Conservation (phyloP, 1,140 invertebrate genomes). For the Trachymyrmex cornetzi region DNA sequence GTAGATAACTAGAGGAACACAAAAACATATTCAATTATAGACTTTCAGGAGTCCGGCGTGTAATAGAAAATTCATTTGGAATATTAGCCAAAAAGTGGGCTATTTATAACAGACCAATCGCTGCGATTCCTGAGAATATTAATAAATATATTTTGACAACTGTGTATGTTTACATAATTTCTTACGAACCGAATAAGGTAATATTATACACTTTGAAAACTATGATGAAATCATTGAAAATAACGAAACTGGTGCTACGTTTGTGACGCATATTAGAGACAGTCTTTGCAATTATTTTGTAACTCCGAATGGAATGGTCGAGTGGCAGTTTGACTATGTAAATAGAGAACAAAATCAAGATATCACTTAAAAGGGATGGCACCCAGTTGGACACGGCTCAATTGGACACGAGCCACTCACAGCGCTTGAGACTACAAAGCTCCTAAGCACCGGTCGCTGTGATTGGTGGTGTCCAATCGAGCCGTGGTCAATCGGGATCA, state of each 20-base stretch:
- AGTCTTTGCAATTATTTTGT: slow-evolving; percentile 23
- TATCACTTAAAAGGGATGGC: too few relatives aligned
- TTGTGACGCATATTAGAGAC: background rate
- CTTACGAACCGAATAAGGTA: background rate
- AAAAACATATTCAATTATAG: slow-evolving; percentile 32
- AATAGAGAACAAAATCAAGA: slow-evolving; percentile 22
- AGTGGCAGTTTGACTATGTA: slow-evolving; percentile 6
- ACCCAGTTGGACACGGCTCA: too few relatives aligned
- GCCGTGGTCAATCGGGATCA: too few relatives aligned
- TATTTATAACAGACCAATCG: slow-evolving; percentile 34
- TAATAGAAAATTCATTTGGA: slow-evolving; percentile 31
- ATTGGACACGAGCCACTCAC: too few relatives aligned
- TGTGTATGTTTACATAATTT: slow-evolving; percentile 32
- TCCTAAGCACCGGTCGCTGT: too few relatives aligned
- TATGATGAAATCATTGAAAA: background rate
- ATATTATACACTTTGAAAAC: slow-evolving; percentile 17
- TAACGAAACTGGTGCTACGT: background rate
- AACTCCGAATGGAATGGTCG: slow-evolving; percentile 18
- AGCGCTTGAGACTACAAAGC: too few relatives aligned
- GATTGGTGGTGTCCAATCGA: too few relatives aligned
- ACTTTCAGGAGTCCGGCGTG: slow-evolving; percentile 18
- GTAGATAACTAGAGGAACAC: background rate
- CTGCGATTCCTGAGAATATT: slow-evolving; percentile 20
- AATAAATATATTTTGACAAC: slow-evolving; percentile 21
- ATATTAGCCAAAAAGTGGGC: background rate